These are phyloP conservation scores for Dendrolimus punctatus DNA, from an alignment of 1,140 invertebrate species.

Conservation along the genomic window DNA sequence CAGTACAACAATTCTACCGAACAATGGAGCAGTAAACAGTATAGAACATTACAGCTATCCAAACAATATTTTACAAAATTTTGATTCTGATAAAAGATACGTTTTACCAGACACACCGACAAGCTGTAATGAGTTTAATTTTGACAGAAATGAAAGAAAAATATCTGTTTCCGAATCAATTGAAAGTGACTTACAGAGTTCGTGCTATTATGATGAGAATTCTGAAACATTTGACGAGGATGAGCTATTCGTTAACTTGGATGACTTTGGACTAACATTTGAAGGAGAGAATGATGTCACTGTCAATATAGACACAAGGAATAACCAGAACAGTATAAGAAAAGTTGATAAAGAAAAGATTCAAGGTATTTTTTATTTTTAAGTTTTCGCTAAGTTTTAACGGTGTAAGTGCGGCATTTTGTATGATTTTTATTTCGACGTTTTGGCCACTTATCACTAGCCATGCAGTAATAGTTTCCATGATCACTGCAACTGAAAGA, in stretches of 20 bases:
- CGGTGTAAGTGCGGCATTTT: no score
- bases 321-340: slow-evolving; percentile 18
- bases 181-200: slow-evolving; percentile 55
- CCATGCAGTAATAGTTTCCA: no score
- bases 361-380: no score
- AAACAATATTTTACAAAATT: slow-evolving; percentile 58
- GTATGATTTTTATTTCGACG: no score
- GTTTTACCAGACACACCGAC: slow-evolving; percentile 56
- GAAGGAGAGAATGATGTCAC: slow-evolving; percentile 34
- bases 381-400: no score
- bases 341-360: slow-evolving; percentile 37
- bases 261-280: slow-evolving; percentile 52
- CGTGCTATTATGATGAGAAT: slow-evolving; percentile 57
- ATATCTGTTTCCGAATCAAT: slow-evolving; percentile 56
- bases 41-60: slow-evolving; percentile 64
- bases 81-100: slow-evolving; percentile 46
- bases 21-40: slow-evolving; percentile 35
- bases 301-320: slow-evolving; percentile 12
- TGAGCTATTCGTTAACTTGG: slow-evolving; percentile 58
- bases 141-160: slow-evolving; percentile 47
- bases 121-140: slow-evolving; percentile 59
- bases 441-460: no score
- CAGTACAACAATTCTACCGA: slow-evolving; percentile 20
- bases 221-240: slow-evolving; percentile 61
- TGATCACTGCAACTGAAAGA: no score